Conservation (phyloP, 2,797 vertebrate species). For the Mormyrus proboscirostris region DNA sequence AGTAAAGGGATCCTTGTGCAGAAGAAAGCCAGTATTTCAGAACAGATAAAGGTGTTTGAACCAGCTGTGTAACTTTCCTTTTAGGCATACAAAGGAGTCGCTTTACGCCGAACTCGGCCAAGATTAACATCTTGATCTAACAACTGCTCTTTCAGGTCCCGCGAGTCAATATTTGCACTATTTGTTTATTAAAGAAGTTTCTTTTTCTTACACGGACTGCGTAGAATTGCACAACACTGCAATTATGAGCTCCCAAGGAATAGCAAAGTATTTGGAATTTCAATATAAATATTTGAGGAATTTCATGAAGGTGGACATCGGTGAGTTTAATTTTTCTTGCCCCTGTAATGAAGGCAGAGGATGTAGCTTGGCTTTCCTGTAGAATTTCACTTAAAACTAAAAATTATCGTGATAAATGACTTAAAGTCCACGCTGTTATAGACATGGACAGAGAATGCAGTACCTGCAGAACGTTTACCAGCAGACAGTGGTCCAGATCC, state of each 20-base stretch:
- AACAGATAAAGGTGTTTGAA: conserved; percentile 35
- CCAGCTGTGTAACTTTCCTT: conserved; percentile 20
- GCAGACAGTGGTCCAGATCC: not conserved
- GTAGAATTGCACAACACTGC: conserved; percentile 29
- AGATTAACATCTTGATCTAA: conserved; percentile 33
- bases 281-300: not conserved
- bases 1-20: not conserved
- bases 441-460: not conserved
- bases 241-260: not conserved
- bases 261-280: not conserved
- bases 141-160: conserved; percentile 26
- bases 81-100: conserved; percentile 32
- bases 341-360: not conserved
- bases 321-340: not conserved
- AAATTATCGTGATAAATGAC: not conserved
- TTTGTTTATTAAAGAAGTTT: conserved; percentile 38
- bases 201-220: conserved; percentile 29
- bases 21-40: not conserved
- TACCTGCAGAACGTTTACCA: not conserved
- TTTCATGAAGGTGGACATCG: not conserved
- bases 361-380: not conserved
- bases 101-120: conserved; percentile 26
- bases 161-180: conserved; percentile 27
- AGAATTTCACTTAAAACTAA: not conserved
- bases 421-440: not conserved